Percentiles rank a stretch among this genome's conserved stretches.
Evolutionary conservation across 2,113 vertebrate genomes (phyloP).

Genomic region (Probosciger aterrimus): DNA sequence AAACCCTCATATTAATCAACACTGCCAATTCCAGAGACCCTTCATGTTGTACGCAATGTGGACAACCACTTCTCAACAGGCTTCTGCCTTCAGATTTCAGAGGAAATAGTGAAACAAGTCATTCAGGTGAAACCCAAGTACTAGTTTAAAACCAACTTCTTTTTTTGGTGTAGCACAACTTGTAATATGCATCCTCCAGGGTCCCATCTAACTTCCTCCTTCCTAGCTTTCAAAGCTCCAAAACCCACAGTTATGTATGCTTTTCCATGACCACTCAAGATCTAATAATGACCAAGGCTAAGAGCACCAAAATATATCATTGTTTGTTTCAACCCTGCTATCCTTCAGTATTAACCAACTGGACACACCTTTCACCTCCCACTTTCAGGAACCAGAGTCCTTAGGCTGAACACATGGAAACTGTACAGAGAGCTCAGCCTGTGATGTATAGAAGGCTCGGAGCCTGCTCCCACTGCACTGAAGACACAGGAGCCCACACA

Average conservation of each 20-base stretch:
- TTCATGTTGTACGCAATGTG: fast-evolving
- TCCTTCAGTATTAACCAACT: neutral
- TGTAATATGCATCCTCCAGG: neutral
- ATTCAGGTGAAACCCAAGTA: neutral
- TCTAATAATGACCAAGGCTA: neutral
- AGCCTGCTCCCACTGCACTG: neutral
- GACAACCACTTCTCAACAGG: neutral
- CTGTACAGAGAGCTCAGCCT: neutral
- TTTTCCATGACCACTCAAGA: neutral
- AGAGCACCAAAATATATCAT: neutral
- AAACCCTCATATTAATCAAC: neutral
- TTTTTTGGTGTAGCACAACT: neutral
- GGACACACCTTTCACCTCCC: neutral
- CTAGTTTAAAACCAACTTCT: neutral
- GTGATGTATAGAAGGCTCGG: neutral
- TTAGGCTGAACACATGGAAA: fast-evolving
- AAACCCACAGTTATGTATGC: neutral
- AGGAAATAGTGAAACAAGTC: neutral
- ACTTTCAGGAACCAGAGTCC: neutral
- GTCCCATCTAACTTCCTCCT: neutral
- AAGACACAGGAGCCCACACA: neutral
- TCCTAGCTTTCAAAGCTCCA: neutral
- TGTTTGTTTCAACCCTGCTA: neutral
- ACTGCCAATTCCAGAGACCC: neutral
- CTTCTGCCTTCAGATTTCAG: neutral